phyloP scores from a whole-genome alignment of 2,888 invertebrate species.

The Pediacus dermestoides region DNA sequence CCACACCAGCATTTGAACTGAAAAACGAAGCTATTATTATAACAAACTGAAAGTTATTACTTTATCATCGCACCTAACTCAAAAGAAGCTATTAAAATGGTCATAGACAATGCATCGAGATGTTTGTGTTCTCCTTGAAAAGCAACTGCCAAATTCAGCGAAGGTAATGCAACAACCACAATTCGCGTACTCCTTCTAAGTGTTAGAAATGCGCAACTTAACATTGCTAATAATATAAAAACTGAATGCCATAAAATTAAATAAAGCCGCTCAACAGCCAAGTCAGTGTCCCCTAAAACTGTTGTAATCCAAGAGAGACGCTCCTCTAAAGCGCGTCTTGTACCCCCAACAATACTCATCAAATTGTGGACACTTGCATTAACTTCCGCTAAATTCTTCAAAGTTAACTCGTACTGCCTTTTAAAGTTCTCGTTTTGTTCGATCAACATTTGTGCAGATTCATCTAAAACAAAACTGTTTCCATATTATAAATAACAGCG shows the following conservation, averaged over 20 bases:
- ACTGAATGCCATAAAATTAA: conserved; percentile 42
- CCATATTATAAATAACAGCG: conserved; percentile 3
- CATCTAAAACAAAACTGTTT: conserved; percentile 36
- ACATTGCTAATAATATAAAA: conserved; percentile 43
- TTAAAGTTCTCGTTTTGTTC: conserved; percentile 51
- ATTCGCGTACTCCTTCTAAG: conserved; percentile 38
- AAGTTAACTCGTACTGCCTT: conserved; percentile 51
- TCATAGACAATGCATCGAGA: conserved; percentile 34
- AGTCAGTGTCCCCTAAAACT: conserved; percentile 47
- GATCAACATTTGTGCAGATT: conserved; percentile 48
- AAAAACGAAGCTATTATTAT: conserved; percentile 16
- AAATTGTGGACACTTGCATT: conserved; percentile 53
- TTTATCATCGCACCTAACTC: conserved; percentile 27
- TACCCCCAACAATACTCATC: conserved; percentile 40
- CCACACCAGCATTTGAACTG: conserved; percentile 29
- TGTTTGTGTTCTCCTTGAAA: conserved; percentile 35
- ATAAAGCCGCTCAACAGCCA: conserved; percentile 43
- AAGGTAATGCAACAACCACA: conserved; percentile 39
- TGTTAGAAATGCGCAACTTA: conserved; percentile 45
- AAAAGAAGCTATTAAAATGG: conserved; percentile 27
- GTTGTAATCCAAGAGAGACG: conserved; percentile 42
- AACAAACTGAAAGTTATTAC: conserved; percentile 11
- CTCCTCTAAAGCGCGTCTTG: conserved; percentile 43
- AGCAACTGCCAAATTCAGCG: conserved; percentile 42
- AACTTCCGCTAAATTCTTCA: conserved; percentile 53